Base-by-base conservation (phyloP, 2,888 invertebrate genomes). In the Eutolmus rufibarbis region DNA sequence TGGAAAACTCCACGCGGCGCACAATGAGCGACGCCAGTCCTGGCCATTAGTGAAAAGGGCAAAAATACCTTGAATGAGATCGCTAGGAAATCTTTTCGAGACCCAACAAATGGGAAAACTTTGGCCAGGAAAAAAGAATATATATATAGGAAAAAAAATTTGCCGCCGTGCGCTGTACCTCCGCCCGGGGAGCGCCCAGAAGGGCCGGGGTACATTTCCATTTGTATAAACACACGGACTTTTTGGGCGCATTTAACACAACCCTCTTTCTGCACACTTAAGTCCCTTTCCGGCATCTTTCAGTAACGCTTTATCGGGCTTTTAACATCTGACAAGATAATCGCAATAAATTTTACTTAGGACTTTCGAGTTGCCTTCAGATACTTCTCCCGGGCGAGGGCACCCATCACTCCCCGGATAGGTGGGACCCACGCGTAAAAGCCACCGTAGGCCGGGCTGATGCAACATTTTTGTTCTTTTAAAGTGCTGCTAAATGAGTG, bases 291-390 rank as follows among this genome's bases (percentile, higher is more conserved):
- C 85, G 85, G 85, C 85, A 74, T 85, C 85, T 85, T 85, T 85
- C 85, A 85, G 85, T 85, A 85, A 85, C 85, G 74, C 88, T 89
- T 89, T 89, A 90, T 89, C 89, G 89, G 89, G 90, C 90, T 90
- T 90, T 90, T 90, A 90, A 89, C 90, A 90, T 89, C 89, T 90
- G 90, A 90, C 90, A 90, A 89, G 89, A 90, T 90, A 90, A 90
- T 89, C 89, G 89, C 89, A 89, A 90, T 90, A 90, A 90, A 90
- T 90, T 90, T 89, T 90, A 90, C 89, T 90, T 90, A 89, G 88
- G 86, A 74, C 85, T 85, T 85, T 85, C 85, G 46, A 43, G 85
- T 43, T 85, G 85, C 74, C 74, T 85, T 85, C 34, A 74, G 84
- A 82, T 57, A 23, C 57, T 34, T 37, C 82, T 82, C n/a, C 28